Evolutionary conservation across 1,140 invertebrate genomes (phyloP).

Genomic region (Helicorthomorpha holstii): DNA sequence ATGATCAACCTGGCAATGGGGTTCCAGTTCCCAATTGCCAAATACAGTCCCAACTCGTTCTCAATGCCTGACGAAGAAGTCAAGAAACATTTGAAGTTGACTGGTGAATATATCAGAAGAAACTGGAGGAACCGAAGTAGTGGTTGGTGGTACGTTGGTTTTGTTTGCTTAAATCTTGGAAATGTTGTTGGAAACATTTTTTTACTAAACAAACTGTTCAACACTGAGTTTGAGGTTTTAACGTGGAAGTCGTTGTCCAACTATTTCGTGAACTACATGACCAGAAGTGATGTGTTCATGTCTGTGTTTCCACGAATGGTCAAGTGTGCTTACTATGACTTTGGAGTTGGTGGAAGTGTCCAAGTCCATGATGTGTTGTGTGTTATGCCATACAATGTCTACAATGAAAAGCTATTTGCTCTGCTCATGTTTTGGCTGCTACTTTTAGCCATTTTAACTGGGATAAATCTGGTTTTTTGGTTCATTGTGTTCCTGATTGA

Average conservation of each 20-base stretch:
- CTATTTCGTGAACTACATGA: conserved; percentile 14
- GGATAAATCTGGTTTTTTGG: neutral
- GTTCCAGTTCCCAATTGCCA: too few species aligned
- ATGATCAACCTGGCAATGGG: too few species aligned
- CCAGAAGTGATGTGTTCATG: conserved; percentile 20
- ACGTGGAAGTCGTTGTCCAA: conserved; percentile 22
- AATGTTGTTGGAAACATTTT: conserved; percentile 29
- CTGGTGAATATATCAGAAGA: too few species aligned
- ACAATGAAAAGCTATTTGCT: conserved; percentile 20
- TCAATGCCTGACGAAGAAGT: too few species aligned
- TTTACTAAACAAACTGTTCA: conserved; percentile 29
- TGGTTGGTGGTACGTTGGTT: too few species aligned
- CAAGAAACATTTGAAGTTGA: too few species aligned
- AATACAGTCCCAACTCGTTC: too few species aligned
- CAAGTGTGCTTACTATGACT: conserved; percentile 4
- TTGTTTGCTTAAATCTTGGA: too few species aligned
- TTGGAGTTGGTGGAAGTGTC: conserved; percentile 2
- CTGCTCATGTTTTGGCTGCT: conserved; percentile 21
- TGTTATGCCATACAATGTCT: conserved; percentile 18
- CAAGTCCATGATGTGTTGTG: conserved; percentile 10
- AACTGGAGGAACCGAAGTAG: too few species aligned
- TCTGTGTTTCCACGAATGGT: conserved; percentile 17
- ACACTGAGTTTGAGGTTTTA: conserved; percentile 26
- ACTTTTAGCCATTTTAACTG: conserved; percentile 7
- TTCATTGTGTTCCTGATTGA: too few species aligned